Conservation (phyloP, 1,140 invertebrate species). For the Diabrotica virgifera region DNA sequence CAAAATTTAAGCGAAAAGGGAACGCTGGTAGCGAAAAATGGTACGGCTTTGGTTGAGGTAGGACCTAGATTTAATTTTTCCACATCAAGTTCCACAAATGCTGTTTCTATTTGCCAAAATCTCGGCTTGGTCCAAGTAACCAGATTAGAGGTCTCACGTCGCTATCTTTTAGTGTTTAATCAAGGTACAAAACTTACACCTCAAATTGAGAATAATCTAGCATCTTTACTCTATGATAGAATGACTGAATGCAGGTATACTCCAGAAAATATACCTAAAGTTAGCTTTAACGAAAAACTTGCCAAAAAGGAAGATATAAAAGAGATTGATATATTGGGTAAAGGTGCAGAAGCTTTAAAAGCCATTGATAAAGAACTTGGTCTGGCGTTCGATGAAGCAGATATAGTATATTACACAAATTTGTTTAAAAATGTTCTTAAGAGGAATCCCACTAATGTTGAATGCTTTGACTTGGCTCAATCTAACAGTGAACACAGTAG, state of each 20-base stretch:
- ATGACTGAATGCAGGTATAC: slow-evolving; percentile 79
- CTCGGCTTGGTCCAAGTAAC: slow-evolving; percentile 70
- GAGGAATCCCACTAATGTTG: slow-evolving; percentile 94
- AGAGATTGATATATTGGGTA: slow-evolving; percentile 72
- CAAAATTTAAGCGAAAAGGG: slow-evolving; percentile 50
- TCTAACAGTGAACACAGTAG: slow-evolving; percentile 93
- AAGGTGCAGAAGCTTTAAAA: slow-evolving; percentile 76
- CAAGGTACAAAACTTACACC: slow-evolving; percentile 41
- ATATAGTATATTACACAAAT: slow-evolving; percentile 81
- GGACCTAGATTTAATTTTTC: slow-evolving; percentile 90
- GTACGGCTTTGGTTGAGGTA: slow-evolving; percentile 68
- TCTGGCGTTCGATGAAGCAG: slow-evolving; percentile 86
- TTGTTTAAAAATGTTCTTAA: slow-evolving; percentile 78
- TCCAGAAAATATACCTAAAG: slow-evolving; percentile 65
- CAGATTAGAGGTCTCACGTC: slow-evolving; percentile 76
- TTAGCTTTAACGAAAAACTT: slow-evolving; percentile 67
- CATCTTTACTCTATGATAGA: slow-evolving; percentile 69
- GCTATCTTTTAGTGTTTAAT: slow-evolving; percentile 68
- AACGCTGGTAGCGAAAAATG: slow-evolving; percentile 44
- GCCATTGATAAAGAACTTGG: slow-evolving; percentile 81
- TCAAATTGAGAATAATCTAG: slow-evolving; percentile 54
- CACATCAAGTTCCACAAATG: slow-evolving; percentile 92
- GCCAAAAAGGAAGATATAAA: slow-evolving; percentile 49
- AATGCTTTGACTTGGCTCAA: slow-evolving; percentile 98
- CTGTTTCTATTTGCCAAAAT: slow-evolving; percentile 87